phyloP scores from a whole-genome alignment of 2,113 vertebrate genomes.

The Indicator indicator region DNA sequence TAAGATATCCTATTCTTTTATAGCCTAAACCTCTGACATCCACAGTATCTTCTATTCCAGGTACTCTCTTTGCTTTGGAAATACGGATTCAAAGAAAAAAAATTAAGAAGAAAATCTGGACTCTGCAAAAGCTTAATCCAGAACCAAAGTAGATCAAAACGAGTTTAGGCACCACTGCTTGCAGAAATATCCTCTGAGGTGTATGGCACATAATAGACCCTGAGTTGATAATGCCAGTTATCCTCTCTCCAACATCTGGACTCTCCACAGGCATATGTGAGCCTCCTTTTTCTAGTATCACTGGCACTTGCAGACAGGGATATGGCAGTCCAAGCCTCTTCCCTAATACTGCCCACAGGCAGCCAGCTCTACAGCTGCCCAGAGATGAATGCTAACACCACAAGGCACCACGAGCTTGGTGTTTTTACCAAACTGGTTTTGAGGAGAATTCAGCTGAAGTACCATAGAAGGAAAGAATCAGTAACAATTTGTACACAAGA shows the following conservation, averaged over 20 bases:
- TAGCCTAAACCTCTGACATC: neutral
- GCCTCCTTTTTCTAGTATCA: neutral
- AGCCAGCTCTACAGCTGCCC: neutral
- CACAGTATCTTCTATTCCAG: neutral
- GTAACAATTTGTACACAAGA: neutral
- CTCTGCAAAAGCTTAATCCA: conserved; percentile 19
- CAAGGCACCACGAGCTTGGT: neutral
- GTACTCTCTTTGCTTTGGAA: conserved; percentile 2
- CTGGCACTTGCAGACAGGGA: neutral
- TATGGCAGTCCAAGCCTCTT: neutral
- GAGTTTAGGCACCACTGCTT: neutral
- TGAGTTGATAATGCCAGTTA: neutral
- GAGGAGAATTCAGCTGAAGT: neutral
- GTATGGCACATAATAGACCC: neutral
- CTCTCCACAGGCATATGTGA: neutral
- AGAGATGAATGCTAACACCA: neutral
- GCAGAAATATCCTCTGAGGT: neutral
- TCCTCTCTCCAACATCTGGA: neutral
- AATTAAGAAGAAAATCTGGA: neutral
- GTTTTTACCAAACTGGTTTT: neutral
- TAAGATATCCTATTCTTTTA: neutral
- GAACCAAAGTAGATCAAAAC: neutral
- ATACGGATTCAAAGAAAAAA: neutral
- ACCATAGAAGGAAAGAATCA: neutral
- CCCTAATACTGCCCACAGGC: neutral